Evolutionary conservation across 2,113 vertebrate species (phyloP), one percentile per base, ranked within the genome.

Genomic region (Scopus umbretta): DNA sequence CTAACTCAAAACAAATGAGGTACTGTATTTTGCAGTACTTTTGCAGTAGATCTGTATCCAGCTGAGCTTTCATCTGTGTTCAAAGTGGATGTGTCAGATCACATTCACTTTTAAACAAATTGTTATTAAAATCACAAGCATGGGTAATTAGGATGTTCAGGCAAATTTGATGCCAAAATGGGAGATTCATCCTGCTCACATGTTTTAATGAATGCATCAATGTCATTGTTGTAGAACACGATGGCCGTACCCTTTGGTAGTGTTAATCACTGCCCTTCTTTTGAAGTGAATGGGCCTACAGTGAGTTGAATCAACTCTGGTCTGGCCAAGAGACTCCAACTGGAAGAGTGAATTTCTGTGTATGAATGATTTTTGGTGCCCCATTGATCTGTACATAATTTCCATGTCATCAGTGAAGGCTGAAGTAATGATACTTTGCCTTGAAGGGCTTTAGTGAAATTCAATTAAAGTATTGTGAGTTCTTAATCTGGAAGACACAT

Each of bases 1-100:
- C 83, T 92, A 96, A 86, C 94, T 97, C 92, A 96, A 96, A 98
- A 98, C 96, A 98, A 98, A 96, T 90, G 82, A 90, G 80, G 59
- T 74, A 75, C 59, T 89, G 95, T 95, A 68, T 92, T 95, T 86
- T 95, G 42, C 72, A 55, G 67, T 76, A 18, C 79, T 93, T 97
- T 43, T 71, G 50, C 67, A 74, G 90, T 72, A 74, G 76, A 38
- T 84, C 50, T 95, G 62, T 66, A 59, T 94, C 43, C 71, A 88
- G 30, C 62, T 84, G 53, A 52, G 73, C 90, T 96, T 93, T 97
- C 56, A 71, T 84, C 91, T 65, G 7, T 88, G 67, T 92, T 85
- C 92, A 96, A 75, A 95, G 66, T 93, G 67, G 55, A 86, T 52
- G 43, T 89, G 40, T 79, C 45, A 82, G 80, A 75, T 93, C 74